A percentile compares a stretch with the other conserved stretches of the same genome.
Evolutionary conservation across 1,140 invertebrate species (phyloP).

Genomic region (Bombyx mandarina): DNA sequence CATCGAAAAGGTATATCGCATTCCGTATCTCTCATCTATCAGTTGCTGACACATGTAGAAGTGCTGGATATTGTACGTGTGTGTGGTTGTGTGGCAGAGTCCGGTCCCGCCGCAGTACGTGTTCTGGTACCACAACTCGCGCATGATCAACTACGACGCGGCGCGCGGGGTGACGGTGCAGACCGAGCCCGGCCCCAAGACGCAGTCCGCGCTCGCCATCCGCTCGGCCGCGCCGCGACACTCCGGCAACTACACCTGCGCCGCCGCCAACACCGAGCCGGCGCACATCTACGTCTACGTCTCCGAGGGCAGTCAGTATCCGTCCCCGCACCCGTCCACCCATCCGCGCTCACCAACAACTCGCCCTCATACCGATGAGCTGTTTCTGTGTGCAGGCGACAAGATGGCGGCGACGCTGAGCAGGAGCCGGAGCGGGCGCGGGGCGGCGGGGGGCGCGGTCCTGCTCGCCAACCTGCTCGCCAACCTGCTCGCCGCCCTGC

Average conservation of each 20-base stretch:
- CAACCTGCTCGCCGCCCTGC: not conserved
- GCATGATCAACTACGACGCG: slow-evolving; percentile 92
- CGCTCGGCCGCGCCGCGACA: slow-evolving; percentile 84
- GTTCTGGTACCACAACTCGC: slow-evolving; percentile 92
- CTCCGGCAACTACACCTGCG: slow-evolving; percentile 92
- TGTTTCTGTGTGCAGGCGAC: slow-evolving; percentile 31
- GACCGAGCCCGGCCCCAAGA: slow-evolving; percentile 85
- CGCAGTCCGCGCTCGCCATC: slow-evolving; percentile 86
- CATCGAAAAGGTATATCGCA: slow-evolving; percentile 85
- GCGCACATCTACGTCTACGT: slow-evolving; percentile 91
- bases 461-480: not conserved
- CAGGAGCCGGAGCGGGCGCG: slow-evolving; percentile 21
- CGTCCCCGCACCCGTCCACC: not conserved
- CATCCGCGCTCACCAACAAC: too few relatives aligned
- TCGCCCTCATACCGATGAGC: not conserved
- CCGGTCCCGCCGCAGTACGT: slow-evolving; percentile 90
- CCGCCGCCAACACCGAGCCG: slow-evolving; percentile 88
- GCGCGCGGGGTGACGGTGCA: slow-evolving; percentile 84
- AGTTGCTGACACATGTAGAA: not conserved
- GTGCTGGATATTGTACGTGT: too few relatives aligned
- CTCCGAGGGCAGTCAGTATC: slow-evolving; percentile 81
- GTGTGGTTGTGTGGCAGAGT: slow-evolving; percentile 72
- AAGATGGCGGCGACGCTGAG: slow-evolving; percentile 53
- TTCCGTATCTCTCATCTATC: not conserved
- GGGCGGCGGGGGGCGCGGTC: slow-evolving; percentile 1